A percentile compares a stretch with the other conserved stretches of the same genome.
Evolutionary conservation across 2,797 vertebrate genomes (phyloP).

Genomic region (Dendrocincla tyrannina): DNA sequence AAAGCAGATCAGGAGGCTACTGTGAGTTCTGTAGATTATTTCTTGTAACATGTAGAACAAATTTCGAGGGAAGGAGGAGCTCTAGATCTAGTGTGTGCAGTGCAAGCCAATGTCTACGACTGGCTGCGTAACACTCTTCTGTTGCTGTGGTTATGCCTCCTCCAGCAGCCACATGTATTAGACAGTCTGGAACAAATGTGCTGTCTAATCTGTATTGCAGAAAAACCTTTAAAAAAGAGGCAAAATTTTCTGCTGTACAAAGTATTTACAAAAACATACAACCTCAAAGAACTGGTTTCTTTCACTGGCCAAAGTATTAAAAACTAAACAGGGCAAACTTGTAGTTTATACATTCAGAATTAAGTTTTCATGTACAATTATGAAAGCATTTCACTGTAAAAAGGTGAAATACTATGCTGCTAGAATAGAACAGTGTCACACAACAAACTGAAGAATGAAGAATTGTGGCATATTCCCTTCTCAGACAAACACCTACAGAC

Average conservation of each 20-base stretch:
- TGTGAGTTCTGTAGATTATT: not conserved
- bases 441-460: not conserved
- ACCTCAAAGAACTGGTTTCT: constrained; percentile 60
- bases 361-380: constrained; percentile 49
- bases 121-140: not conserved
- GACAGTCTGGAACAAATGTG: not conserved
- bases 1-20: not conserved
- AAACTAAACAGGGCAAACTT: constrained; percentile 39
- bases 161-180: not conserved
- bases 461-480: not conserved
- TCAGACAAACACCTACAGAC: not conserved
- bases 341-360: constrained; percentile 60
- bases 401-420: constrained; percentile 9
- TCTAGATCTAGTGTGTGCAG: not conserved
- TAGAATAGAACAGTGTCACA: not conserved
- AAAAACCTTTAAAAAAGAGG: not conserved
- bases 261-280: constrained; percentile 50
- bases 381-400: constrained; percentile 36
- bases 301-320: constrained; percentile 37
- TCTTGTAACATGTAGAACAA: not conserved
- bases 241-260: not conserved
- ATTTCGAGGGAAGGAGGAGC: not conserved
- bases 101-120: not conserved
- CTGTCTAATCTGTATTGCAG: not conserved
- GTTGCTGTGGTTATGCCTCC: not conserved